These are phyloP conservation scores for Lophius americanus DNA, from an alignment of 2,797 vertebrate species.

Conservation along the genomic window DNA sequence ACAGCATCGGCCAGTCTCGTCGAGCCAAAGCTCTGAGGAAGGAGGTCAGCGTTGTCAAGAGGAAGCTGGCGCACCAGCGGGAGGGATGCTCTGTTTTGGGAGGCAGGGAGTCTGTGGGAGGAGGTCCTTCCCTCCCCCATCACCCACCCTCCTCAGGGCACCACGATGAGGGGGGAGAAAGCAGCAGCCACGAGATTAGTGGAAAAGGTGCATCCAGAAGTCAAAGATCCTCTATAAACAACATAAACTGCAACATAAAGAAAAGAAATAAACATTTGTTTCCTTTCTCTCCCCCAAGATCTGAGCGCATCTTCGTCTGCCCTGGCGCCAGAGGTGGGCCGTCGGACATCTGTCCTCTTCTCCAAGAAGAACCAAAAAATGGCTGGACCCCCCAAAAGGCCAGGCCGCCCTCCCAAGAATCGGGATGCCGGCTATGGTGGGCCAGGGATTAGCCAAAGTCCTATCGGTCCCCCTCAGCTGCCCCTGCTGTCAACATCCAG, in stretches of 20 bases:
- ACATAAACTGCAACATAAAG: background rate
- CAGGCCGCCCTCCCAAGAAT: slow-evolving; percentile 96
- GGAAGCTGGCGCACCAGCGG: slow-evolving; percentile 93
- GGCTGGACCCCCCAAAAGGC: slow-evolving; percentile 93
- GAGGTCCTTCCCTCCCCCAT: slow-evolving; percentile 78
- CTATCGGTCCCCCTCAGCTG: slow-evolving; percentile 94
- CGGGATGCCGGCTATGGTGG: slow-evolving; percentile 85
- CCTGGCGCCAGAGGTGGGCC: slow-evolving; percentile 94
- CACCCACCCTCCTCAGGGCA: slow-evolving; percentile 85
- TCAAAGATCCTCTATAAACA: background rate
- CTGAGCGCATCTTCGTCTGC: slow-evolving; percentile 90
- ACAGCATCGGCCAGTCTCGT: slow-evolving; percentile 93
- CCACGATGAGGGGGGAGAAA: slow-evolving; percentile 95
- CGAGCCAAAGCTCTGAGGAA: slow-evolving; percentile 96
- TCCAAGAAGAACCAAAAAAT: slow-evolving; percentile 98
- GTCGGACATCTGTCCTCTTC: slow-evolving; percentile 97
- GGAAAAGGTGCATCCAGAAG: slow-evolving; percentile 87
- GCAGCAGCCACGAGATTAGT: slow-evolving; percentile 96
- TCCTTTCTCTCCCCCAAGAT: slow-evolving; percentile 74
- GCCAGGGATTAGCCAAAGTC: slow-evolving; percentile 87
- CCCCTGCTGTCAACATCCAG: slow-evolving; percentile 86
- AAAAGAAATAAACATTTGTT: slow-evolving; percentile 2
- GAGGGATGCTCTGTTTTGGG: slow-evolving; percentile 84
- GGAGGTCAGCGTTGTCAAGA: slow-evolving; percentile 93
- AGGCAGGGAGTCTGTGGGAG: slow-evolving; percentile 83